Percentiles rank a stretch among this genome's conserved stretches.
These are phyloP conservation scores for Caradrina kadenii DNA, from an alignment of 2,888 invertebrate species.

Conservation along the genomic window DNA sequence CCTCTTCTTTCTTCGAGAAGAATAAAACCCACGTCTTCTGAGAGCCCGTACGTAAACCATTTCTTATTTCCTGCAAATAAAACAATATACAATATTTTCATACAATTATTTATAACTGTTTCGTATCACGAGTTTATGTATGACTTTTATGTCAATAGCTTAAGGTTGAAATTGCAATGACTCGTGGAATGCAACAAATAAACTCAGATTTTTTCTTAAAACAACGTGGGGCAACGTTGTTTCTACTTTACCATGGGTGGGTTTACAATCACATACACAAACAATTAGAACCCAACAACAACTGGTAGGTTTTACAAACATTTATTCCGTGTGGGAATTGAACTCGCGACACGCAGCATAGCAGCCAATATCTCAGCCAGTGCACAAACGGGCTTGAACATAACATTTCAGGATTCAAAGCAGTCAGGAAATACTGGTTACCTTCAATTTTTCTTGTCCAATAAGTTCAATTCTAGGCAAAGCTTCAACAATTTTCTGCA, in stretches of 20 bases:
- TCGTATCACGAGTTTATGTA: not conserved
- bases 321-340: too few species aligned
- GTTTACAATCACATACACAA: too few species aligned
- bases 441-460: conserved; percentile 79
- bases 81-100: not conserved
- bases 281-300: too few species aligned
- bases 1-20: conserved; percentile 74
- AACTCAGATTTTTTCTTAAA: too few species aligned
- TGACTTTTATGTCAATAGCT: not conserved
- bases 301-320: too few species aligned
- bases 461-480: conserved; percentile 77
- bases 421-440: conserved; percentile 49
- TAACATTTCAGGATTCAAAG: not conserved
- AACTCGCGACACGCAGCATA: too few species aligned
- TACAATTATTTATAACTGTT: too few species aligned
- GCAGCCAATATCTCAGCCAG: too few species aligned
- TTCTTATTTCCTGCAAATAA: conserved; percentile 78
- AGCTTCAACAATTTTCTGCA: conserved; percentile 75
- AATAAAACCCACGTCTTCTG: conserved; percentile 78
- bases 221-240: too few species aligned
- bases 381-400: not conserved
- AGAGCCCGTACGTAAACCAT: conserved; percentile 73
- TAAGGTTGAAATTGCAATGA: too few species aligned
- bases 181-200: too few species aligned
- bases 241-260: too few species aligned